Conservation (phyloP, 1,140 invertebrate species). For the Archegozetes longisetosus region DNA sequence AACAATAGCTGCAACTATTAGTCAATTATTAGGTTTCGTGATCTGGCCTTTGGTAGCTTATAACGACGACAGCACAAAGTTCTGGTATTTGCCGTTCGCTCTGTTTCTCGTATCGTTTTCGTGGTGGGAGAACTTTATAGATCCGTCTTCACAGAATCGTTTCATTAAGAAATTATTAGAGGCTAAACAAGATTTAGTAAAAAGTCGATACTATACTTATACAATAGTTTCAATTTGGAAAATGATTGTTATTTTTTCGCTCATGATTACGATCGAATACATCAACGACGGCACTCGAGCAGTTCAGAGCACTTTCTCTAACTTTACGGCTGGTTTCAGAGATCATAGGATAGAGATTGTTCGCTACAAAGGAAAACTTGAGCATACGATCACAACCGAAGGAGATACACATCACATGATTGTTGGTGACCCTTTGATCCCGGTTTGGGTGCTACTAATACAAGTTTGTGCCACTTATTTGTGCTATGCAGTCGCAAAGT, state of each 20-base stretch:
- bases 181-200: conserved; percentile 37
- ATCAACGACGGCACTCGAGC: conserved; percentile 55
- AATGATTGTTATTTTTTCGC: conserved; percentile 56
- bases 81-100: conserved; percentile 44
- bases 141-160: conserved; percentile 40
- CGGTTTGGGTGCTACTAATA: conserved; percentile 42
- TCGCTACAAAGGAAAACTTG: not conserved
- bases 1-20: not conserved
- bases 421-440: not conserved
- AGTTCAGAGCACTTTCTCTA: conserved; percentile 22
- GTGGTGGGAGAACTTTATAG: conserved; percentile 98
- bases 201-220: conserved; percentile 68
- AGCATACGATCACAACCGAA: not conserved
- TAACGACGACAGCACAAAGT: not conserved
- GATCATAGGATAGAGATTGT: not conserved
- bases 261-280: conserved; percentile 46
- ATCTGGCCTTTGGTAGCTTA: not conserved
- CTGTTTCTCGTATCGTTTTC: conserved; percentile 69
- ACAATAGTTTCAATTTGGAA: conserved; percentile 77
- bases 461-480: conserved; percentile 65
- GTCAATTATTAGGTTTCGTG: not conserved
- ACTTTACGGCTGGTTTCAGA: not conserved
- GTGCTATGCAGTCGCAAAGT: conserved; percentile 77
- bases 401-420: conserved; percentile 1
- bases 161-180: not conserved